A percentile compares a stretch with the other conserved stretches of the same genome.
phyloP scores from a whole-genome alignment of 1,140 invertebrate species.

The Philotrypesis tridentata region DNA sequence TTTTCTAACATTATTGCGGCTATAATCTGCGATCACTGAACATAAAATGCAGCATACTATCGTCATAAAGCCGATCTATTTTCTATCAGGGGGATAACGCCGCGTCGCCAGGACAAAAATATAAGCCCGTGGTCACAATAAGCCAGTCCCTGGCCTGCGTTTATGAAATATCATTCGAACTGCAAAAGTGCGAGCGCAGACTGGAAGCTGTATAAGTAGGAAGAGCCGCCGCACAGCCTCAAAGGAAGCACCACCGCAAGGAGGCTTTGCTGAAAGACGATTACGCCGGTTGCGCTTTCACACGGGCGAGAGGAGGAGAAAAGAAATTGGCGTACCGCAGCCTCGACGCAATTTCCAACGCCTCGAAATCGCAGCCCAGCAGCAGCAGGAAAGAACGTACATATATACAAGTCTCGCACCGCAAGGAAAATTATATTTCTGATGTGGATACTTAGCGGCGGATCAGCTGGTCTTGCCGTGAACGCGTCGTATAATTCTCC shows the following conservation, averaged over 20 bases:
- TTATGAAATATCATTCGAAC: neutral
- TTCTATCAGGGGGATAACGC: too few species aligned
- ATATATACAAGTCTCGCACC: conserved; percentile 8
- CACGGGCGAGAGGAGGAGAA: neutral
- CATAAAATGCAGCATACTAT: too few species aligned
- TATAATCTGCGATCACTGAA: too few species aligned
- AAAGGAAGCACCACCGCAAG: neutral
- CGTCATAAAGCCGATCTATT: too few species aligned
- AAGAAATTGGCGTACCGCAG: conserved; percentile 14
- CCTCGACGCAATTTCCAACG: conserved; percentile 10
- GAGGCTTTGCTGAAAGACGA: neutral
- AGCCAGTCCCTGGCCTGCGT: too few species aligned
- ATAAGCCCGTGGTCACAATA: neutral
- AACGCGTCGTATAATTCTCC: neutral
- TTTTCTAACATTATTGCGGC: too few species aligned
- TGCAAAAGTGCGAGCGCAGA: too few species aligned
- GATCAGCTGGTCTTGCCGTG: conserved; percentile 2
- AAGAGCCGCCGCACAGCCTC: neutral
- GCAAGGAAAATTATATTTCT: neutral
- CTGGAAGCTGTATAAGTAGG: neutral
- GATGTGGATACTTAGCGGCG: neutral
- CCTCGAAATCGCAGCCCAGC: conserved; percentile 1
- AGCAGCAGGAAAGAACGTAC: neutral
- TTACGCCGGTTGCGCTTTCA: conserved; percentile 12
- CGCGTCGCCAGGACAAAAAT: neutral